Evolutionary conservation across 2,113 vertebrate species (phyloP).

Genomic region (Gasterosteus aculeatus): DNA sequence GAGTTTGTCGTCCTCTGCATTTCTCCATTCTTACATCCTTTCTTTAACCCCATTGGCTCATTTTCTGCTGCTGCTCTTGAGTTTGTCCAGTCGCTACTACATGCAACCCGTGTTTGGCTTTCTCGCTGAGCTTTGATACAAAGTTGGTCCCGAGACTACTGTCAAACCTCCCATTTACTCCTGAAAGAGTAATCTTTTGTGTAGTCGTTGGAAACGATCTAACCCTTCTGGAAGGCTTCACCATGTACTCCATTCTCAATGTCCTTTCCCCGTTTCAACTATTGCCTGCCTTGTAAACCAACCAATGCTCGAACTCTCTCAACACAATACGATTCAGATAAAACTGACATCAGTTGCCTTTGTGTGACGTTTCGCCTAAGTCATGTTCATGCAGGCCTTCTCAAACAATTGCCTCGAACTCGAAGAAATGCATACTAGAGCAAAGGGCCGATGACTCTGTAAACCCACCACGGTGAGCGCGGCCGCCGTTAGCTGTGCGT

Average conservation of each 20-base stretch:
- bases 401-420: slow-evolving; percentile 16
- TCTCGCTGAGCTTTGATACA: slow-evolving; percentile 25
- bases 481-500: slow-evolving; percentile 45
- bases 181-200: slow-evolving; percentile 13
- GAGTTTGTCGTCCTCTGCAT: slow-evolving; percentile 10
- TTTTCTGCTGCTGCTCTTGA: slow-evolving; percentile 42
- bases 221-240: slow-evolving; percentile 32
- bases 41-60: slow-evolving; percentile 30
- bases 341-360: slow-evolving; percentile 23
- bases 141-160: slow-evolving; percentile 24
- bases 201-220: slow-evolving; percentile 25
- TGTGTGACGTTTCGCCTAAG: slow-evolving; percentile 23
- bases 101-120: slow-evolving; percentile 27
- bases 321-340: slow-evolving; percentile 14
- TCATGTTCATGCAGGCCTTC: slow-evolving; percentile 25
- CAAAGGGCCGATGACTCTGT: slow-evolving; percentile 26
- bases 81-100: slow-evolving; percentile 20
- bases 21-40: slow-evolving; percentile 38
- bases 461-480: slow-evolving; percentile 26
- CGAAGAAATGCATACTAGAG: slow-evolving; percentile 21
- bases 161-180: slow-evolving; percentile 7
- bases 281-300: slow-evolving; percentile 27
- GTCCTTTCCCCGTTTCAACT: slow-evolving; percentile 8
- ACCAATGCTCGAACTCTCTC: slow-evolving; percentile 13
- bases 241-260: slow-evolving; percentile 10